A percentile compares a stretch with the other conserved stretches of the same genome.
These are phyloP conservation scores for Lonchura striata DNA, from an alignment of 2,113 vertebrate genomes.

Conservation along the genomic window DNA sequence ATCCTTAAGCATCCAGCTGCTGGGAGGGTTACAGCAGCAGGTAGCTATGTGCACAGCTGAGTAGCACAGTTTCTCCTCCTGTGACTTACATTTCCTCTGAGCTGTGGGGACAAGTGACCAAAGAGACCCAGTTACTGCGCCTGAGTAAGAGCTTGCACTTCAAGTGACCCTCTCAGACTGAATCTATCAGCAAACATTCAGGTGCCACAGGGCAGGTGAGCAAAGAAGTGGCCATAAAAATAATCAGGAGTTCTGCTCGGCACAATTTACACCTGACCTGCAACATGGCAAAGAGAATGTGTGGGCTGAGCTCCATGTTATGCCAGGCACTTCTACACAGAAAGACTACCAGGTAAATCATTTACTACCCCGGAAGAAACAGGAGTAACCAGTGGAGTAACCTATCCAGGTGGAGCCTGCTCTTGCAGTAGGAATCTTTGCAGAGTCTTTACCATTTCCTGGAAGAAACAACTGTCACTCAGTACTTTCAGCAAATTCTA, in stretches of 20 bases:
- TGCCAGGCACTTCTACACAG: background rate
- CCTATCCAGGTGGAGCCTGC: background rate
- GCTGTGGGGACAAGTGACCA: background rate
- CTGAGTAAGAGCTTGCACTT: background rate
- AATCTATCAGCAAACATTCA: background rate
- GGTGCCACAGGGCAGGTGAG: background rate
- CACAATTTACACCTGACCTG: background rate
- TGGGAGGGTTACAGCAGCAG: background rate
- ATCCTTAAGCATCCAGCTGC: background rate
- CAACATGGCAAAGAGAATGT: background rate
- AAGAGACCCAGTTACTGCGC: background rate
- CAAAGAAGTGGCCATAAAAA: background rate
- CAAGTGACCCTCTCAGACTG: background rate
- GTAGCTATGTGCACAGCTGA: background rate
- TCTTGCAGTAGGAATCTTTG: background rate
- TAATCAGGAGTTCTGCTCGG: background rate
- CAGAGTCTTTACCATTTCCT: background rate
- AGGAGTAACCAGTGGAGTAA: background rate
- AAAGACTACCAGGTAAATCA: background rate
- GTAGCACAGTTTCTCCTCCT: background rate
- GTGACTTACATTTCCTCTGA: background rate
- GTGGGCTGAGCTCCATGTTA: background rate
- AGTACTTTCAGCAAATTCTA: background rate
- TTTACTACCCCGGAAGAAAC: background rate
- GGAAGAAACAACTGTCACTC: background rate